A percentile compares a stretch with the other conserved stretches of the same genome.
Conservation (phyloP, 2,888 invertebrate genomes). For the Pyrrhia umbra region DNA sequence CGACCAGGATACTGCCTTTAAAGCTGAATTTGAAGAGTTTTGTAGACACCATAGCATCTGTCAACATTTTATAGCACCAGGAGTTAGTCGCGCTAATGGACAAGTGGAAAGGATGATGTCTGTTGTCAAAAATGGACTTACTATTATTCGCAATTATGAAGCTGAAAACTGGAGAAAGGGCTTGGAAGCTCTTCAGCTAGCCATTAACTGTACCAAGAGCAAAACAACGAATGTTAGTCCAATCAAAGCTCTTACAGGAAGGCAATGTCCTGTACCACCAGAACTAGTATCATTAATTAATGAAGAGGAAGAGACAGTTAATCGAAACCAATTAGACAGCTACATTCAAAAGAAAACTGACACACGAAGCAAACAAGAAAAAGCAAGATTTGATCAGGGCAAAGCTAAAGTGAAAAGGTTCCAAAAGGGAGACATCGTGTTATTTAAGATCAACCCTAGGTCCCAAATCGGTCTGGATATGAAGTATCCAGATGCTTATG, state of each 20-base stretch:
- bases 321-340: conserved; percentile 2
- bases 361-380: background rate
- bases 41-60: conserved; percentile 33
- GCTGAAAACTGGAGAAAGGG: conserved; percentile 17
- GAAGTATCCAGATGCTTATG: conserved; percentile 30
- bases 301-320: conserved; percentile 7
- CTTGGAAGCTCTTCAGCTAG: conserved; percentile 30
- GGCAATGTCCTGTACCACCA: conserved; percentile 25
- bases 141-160: conserved; percentile 56
- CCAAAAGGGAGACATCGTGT: conserved; percentile 23
- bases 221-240: conserved; percentile 13
- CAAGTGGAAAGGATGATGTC: conserved; percentile 50
- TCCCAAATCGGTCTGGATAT: conserved; percentile 31
- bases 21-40: conserved; percentile 36
- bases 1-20: conserved; percentile 46
- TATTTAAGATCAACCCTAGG: conserved; percentile 27
- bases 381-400: conserved; percentile 1
- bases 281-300: conserved; percentile 21
- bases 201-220: conserved; percentile 22
- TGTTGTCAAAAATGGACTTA: conserved; percentile 54
- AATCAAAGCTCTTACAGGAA: conserved; percentile 12
- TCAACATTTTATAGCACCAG: conserved; percentile 45
- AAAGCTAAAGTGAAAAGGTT: conserved; percentile 24
- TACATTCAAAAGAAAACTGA: conserved; percentile 13
- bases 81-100: conserved; percentile 46